Base-by-base conservation (phyloP, 2,888 invertebrate species). In the Phortica okadai region DNA sequence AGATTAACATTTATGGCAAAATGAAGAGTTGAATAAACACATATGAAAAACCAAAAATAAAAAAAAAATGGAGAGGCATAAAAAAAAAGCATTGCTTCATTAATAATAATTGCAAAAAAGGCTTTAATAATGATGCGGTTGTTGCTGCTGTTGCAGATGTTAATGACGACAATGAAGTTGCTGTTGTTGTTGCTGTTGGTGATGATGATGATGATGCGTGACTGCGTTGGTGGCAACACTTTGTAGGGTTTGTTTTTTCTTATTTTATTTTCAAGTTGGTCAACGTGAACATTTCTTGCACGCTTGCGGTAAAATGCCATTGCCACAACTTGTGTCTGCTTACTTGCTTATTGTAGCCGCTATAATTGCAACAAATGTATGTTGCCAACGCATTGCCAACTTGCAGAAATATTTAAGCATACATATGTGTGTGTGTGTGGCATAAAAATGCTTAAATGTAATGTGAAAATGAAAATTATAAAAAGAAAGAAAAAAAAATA, bases 291-390 rank as follows among this genome's bases (percentile, higher is more conserved):
- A 69, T 76, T 80, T 45, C 77, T 76, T 80, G 78, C n/a, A 25
- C 7, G 78, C 83, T 82, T 83, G 76, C 82, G 33, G 78, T 81
- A 81, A n/a, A 74, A 45, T 21, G 58, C 76, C 25, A 33, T 33
- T 33, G 33, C 33, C 33, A 33, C 75, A 79, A 25, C 16, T 59
- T 59, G 16, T 6, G 21, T 21, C 59, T 10, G 16, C 59, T 21
- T 11, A 25, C 21, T 62, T 62, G 62, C 21, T 62, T 62, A 21
- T 62, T 62, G 56, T 16, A 14, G 5, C 56, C 14, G 21, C 21
- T 62, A 25, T 62, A 25, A 62, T 16, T 25, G 25, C 33, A 62
- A 62, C 25, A 62, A 56, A 62, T 14, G 21, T 59, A 3, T 2
- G 16, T 8, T 59, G 25, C 62, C 10, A 62, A 8, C 50, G 50